phyloP scores from a whole-genome alignment of 30 jellyfish, hydroid and myxozoan genomes.

The Nemopilema nomurai region DNA sequence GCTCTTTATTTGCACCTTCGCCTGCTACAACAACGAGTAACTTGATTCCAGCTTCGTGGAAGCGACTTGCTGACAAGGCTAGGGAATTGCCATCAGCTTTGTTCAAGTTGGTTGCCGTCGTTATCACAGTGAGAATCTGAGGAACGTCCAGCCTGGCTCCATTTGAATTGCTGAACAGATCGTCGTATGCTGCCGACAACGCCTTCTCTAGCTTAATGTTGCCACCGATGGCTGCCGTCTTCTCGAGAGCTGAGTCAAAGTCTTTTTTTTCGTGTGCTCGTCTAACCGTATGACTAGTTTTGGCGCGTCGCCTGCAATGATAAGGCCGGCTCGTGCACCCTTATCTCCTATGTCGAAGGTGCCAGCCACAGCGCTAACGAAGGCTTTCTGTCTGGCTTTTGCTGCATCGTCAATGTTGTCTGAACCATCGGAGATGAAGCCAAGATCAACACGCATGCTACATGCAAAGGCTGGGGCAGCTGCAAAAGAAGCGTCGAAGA shows the following conservation, averaged over 20 bases:
- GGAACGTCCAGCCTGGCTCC: conserved; percentile 67
- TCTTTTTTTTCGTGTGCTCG: conserved; percentile 2
- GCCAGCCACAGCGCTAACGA: conserved; percentile 30
- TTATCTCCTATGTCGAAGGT: conserved; percentile 7
- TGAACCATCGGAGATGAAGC: conserved; percentile 28
- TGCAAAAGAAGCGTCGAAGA: neutral
- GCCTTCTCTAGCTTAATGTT: conserved; percentile 39
- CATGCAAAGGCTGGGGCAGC: conserved; percentile 30
- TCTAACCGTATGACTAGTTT: conserved; percentile 13
- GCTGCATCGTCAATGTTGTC: conserved; percentile 2
- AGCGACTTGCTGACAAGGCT: conserved; percentile 13
- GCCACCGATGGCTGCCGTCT: conserved; percentile 2
- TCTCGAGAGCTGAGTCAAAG: conserved; percentile 43
- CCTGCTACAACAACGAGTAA: conserved; percentile 51
- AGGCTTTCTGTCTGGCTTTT: conserved; percentile 10
- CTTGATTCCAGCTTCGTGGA: conserved; percentile 53
- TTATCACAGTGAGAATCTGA: conserved; percentile 43
- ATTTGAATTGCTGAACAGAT: conserved; percentile 23
- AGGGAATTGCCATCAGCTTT: conserved; percentile 26
- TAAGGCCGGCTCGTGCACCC: conserved; percentile 49
- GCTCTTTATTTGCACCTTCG: conserved; percentile 13
- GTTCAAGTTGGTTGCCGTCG: conserved; percentile 36
- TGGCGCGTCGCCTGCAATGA: conserved; percentile 20
- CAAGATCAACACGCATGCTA: conserved; percentile 31
- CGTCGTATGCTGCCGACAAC: conserved; percentile 22